Evolutionary conservation across 2,888 invertebrate genomes (phyloP), one percentile per base, ranked within the genome.

Genomic region (Drosophila ezoana): DNA sequence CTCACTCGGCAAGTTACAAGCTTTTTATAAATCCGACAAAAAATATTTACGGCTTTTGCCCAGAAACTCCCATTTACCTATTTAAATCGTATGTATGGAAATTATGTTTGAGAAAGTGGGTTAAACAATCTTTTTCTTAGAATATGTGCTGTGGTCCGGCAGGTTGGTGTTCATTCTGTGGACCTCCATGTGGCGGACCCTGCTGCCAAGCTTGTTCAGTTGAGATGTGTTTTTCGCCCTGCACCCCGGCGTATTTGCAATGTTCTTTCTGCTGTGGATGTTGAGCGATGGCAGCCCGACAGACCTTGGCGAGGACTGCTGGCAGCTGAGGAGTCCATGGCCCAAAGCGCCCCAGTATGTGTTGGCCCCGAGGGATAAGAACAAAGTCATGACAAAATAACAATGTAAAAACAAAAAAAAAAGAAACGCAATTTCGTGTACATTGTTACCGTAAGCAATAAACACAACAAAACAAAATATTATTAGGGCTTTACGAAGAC

Each of bases 171-270:
- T 47, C 76, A 13, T 61, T 57, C 28, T 84, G 85, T 57, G 87
- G 82, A 51, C 87, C 87, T 11, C 80, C 83, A 0, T 72, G 72
- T 23, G 63, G 68, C 8, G 81, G 76, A 14, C 48, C 74, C 4
- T 79, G 38, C 20, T 56, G 67, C 28, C 60, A 59, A n/a, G 11
- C 59, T 14, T 83, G 87, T 48, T 81, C 79, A 18, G 76, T 81
- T 11, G 82, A 79, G 41, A 53, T 76, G 35, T 85, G 88, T 38
- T 40, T 48, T 14, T 38, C 49, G 5, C 82, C 87, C 1, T 83
- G 82, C 45, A 87, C 87, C 4, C 79, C 87, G 0, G 87, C 87
- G 13, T 87, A 76, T 38, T 52, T 87, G 44, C 87, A 87, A 44
- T 76, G 65, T 56, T 63, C 63, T 6, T 75, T 40, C 45, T 75